Percentiles rank a stretch among this genome's conserved stretches.
phyloP scores from a whole-genome alignment of 2,113 vertebrate genomes.

The Camelus bactrianus region DNA sequence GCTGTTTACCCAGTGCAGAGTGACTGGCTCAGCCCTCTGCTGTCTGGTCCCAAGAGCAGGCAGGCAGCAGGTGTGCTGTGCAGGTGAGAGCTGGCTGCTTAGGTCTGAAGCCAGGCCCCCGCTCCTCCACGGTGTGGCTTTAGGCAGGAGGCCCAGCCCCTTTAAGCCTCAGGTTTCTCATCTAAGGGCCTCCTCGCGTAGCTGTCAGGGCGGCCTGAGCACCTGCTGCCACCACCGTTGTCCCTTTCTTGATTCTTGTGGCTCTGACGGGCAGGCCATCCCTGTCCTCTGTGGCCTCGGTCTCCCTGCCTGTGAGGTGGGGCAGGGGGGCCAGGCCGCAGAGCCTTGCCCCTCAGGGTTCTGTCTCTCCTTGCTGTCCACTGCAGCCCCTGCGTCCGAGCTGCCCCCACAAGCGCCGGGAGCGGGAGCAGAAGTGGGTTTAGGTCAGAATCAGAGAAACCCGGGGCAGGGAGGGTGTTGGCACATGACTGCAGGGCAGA shows the following conservation, averaged over 20 bases:
- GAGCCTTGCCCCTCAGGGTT: neutral
- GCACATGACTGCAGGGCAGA: too few relatives aligned
- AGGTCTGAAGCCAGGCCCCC: neutral
- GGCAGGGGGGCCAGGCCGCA: too few relatives aligned
- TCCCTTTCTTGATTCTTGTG: too few relatives aligned
- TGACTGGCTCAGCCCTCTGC: neutral
- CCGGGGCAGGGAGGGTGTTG: neutral
- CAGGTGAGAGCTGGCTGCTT: neutral
- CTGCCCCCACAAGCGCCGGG: neutral
- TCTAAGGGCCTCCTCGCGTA: neutral
- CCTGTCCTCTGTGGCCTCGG: neutral
- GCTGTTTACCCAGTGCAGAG: neutral
- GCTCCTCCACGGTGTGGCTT: too few relatives aligned
- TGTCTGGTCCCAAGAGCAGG: neutral
- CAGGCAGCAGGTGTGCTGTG: neutral
- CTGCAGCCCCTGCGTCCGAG: neutral
- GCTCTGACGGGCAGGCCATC: neutral
- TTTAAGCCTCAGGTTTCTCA: neutral
- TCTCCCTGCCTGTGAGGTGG: neutral
- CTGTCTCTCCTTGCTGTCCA: neutral
- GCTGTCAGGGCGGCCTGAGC: neutral
- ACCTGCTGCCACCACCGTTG: too few relatives aligned
- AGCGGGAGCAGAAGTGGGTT: neutral
- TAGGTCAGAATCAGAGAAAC: neutral
- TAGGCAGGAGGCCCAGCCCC: neutral